Conservation (phyloP, 2,888 invertebrate genomes). For the Ophion ellenae region DNA sequence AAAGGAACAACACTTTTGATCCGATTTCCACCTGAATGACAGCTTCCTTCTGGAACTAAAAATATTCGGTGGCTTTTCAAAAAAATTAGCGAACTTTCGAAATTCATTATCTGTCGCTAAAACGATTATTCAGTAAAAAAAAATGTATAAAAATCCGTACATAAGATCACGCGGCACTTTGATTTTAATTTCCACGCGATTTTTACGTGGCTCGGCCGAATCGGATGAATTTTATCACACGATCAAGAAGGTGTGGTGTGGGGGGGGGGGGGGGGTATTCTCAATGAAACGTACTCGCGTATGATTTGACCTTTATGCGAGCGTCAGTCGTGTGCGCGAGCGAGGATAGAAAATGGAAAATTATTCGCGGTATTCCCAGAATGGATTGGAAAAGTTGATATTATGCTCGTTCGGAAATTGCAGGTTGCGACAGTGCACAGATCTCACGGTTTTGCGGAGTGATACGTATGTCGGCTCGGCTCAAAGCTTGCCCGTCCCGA, state of each 20-base stretch:
- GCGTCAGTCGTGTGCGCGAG: not conserved
- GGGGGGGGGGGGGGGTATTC: not conserved
- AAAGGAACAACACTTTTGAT: too few relatives aligned
- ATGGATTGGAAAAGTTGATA: slow-evolving; percentile 58
- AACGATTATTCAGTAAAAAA: too few relatives aligned
- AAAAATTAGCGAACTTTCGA: not conserved
- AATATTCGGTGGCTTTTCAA: not conserved
- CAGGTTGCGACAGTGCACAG: slow-evolving; percentile 55
- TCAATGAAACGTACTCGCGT: not conserved
- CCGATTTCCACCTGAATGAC: too few relatives aligned
- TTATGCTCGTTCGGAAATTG: slow-evolving; percentile 45
- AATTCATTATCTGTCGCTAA: not conserved
- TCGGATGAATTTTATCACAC: not conserved
- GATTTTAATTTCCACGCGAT: not conserved
- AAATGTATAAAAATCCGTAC: not conserved
- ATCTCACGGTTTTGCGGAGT: not conserved
- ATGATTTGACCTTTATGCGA: slow-evolving; percentile 29
- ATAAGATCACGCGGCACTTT: too few relatives aligned
- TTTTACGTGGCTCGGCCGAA: not conserved
- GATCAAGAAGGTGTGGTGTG: not conserved
- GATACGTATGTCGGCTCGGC: slow-evolving; percentile 29
- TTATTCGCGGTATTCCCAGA: slow-evolving; percentile 53
- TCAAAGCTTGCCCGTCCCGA: slow-evolving; percentile 46
- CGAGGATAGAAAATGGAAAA: slow-evolving; percentile 49
- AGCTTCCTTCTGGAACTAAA: too few relatives aligned